Percentiles rank a stretch among this genome's conserved stretches.
Evolutionary conservation across 64 coral and sea anemone genomes (phyloP).

Genomic region (Montipora cactus): DNA sequence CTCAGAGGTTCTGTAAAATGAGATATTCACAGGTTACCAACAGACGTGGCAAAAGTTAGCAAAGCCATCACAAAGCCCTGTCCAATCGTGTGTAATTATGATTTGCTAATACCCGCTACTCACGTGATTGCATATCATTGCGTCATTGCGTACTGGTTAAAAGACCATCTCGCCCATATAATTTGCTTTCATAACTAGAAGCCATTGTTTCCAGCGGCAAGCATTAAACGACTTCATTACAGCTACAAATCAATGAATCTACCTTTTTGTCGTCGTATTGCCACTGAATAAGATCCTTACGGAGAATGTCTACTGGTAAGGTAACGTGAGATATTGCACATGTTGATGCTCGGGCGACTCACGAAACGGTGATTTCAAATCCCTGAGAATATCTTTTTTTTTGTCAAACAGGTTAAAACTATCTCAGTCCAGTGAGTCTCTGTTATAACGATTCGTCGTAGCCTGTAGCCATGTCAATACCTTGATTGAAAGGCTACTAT

Average conservation of each 20-base stretch:
- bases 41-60: constrained; percentile 4
- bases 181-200: background rate
- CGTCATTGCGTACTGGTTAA: constrained; percentile 12
- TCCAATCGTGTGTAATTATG: constrained; percentile 30
- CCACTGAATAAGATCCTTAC: no score
- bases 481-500: no score
- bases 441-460: no score
- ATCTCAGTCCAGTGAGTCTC: no score
- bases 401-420: no score
- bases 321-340: no score
- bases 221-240: background rate
- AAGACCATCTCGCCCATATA: background rate
- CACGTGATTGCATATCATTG: constrained; percentile 2
- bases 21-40: background rate
- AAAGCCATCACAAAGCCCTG: constrained; percentile 5
- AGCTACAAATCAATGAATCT: background rate
- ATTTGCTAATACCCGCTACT: constrained; percentile 45
- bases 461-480: no score
- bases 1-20: constrained; percentile 3
- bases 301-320: no score
- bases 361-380: no score
- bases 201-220: background rate
- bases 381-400: no score
- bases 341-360: no score
- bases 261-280: background rate